Conservation (phyloP, 37 sponge, comb jelly and placozoan genomes). For the Bolinopsis microptera region DNA sequence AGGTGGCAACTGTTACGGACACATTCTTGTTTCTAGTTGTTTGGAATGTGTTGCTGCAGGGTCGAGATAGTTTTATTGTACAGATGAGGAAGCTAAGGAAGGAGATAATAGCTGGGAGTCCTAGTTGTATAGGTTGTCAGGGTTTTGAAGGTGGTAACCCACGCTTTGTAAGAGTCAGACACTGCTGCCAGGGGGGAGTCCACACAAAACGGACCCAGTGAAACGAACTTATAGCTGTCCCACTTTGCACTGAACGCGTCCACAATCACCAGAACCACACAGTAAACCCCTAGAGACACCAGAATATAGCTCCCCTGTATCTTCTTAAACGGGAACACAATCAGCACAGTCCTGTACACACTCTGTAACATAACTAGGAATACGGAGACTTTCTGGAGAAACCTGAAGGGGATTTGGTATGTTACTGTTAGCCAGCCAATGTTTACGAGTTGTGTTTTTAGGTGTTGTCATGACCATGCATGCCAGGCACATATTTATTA, state of each 20-base stretch:
- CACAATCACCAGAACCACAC: not conserved
- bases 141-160: conserved; percentile 6
- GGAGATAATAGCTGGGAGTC: not conserved
- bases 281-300: not conserved
- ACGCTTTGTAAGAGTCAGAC: not conserved
- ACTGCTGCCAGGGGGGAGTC: conserved; percentile 15
- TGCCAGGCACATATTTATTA: no score
- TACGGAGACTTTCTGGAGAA: not conserved
- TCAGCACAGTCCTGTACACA: conserved; percentile 2
- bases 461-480: no score
- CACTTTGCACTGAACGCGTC: not conserved
- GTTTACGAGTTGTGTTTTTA: no score
- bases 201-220: conserved; percentile 14
- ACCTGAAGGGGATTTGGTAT: no score
- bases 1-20: not conserved
- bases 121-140: not conserved
- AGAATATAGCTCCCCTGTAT: not conserved
- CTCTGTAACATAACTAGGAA: conserved; percentile 7
- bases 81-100: not conserved
- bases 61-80: not conserved
- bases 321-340: not conserved
- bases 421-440: no score
- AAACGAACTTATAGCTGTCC: not conserved
- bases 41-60: not conserved
- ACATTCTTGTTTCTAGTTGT: not conserved